A percentile compares a stretch with the other conserved stretches of the same genome.
These are phyloP conservation scores for Anthoscopus minutus DNA, from an alignment of 2,113 vertebrate species.

Conservation along the genomic window DNA sequence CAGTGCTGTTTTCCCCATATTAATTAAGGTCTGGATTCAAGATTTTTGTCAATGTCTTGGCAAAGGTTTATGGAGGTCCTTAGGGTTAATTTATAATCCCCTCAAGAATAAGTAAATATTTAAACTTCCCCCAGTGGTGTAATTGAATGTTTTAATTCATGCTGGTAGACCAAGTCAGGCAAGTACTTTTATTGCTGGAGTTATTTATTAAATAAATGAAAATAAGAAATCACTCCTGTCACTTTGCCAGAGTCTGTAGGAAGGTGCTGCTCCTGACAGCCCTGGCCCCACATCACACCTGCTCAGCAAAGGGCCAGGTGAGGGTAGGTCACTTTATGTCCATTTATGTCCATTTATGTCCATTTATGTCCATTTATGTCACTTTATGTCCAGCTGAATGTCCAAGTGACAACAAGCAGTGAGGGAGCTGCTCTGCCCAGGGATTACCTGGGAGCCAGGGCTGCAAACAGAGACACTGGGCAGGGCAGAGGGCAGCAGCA, in stretches of 20 bases:
- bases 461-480: fast-evolving
- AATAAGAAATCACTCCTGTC: not conserved
- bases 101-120: conserved; percentile 51
- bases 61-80: conserved; percentile 15
- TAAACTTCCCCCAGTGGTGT: not conserved
- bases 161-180: not conserved
- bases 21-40: not conserved
- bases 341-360: no score
- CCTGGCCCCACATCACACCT: not conserved
- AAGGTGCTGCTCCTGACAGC: not conserved
- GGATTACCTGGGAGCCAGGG: fast-evolving
- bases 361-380: no score
- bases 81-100: conserved; percentile 32
- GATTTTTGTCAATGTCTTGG: conserved; percentile 1
- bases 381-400: no score
- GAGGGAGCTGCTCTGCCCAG: not conserved
- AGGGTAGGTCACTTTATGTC: fast-evolving
- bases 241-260: not conserved
- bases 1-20: not conserved
- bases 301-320: not conserved
- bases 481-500: not conserved
- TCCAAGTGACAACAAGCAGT: fast-evolving
- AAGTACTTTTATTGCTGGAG: not conserved
- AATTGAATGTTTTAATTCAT: conserved; percentile 35
- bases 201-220: conserved; percentile 11